A percentile compares a stretch with the other conserved stretches of the same genome.
Conservation (phyloP, 2,888 invertebrate species). For the Athalia rosae region DNA sequence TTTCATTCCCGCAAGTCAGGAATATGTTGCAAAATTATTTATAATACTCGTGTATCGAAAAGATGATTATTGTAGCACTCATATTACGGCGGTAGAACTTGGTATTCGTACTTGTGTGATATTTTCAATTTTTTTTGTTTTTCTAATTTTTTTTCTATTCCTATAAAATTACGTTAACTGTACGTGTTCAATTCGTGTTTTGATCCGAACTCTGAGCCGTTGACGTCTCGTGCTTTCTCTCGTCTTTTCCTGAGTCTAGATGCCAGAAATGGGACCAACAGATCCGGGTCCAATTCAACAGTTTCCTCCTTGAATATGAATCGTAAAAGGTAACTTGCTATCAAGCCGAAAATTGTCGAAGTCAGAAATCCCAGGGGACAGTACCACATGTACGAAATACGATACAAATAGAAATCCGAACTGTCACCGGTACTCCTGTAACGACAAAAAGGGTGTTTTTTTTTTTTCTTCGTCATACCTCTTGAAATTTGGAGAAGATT, state of each 20-base stretch:
- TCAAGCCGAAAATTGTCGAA: conserved; percentile 57
- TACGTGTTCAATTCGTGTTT: background rate
- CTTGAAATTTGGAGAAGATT: background rate
- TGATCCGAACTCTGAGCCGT: background rate
- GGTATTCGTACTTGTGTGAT: no score
- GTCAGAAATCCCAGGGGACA: conserved; percentile 63
- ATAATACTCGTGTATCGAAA: no score
- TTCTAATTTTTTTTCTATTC: no score
- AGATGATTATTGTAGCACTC: no score
- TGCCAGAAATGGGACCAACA: conserved; percentile 60
- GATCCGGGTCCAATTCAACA: conserved; percentile 56
- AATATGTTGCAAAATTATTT: no score
- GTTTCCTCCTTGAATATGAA: conserved; percentile 38
- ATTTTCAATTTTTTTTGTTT: no score
- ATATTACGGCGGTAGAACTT: no score
- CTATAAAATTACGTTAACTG: no score
- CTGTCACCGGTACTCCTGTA: conserved; percentile 44
- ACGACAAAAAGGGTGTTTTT: background rate
- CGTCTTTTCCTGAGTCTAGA: conserved; percentile 52
- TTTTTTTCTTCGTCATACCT: background rate
- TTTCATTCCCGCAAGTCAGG: no score
- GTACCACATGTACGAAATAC: conserved; percentile 69
- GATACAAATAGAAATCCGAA: conserved; percentile 65
- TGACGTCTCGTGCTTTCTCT: conserved; percentile 16
- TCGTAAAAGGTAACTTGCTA: conserved; percentile 51